Base-by-base conservation (phyloP, 2,113 vertebrate species). In the Odobenus rosmarus region DNA sequence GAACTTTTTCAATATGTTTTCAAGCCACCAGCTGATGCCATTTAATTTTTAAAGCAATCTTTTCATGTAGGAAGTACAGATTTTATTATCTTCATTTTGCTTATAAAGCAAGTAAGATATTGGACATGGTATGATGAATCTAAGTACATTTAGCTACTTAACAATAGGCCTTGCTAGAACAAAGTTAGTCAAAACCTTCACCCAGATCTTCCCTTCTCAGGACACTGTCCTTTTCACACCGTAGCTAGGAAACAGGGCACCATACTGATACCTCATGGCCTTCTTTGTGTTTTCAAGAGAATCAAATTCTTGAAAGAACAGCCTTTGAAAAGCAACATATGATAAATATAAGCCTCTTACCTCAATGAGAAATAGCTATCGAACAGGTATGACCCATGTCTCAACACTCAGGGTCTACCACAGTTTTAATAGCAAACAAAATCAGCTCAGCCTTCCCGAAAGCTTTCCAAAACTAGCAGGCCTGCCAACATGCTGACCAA, bases 1-100 rank as follows among this genome's bases (percentile, higher is more conserved):
- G 72, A 96, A 93, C 61, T 88, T 96, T 93, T 92, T 51, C 86
- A 92, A 51, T 31, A 26, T 93, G 26, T 88, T 96, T 96, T 86
- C 49, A 83, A 95, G 84, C 8, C 64, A 89, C 74, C 59, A 61
- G 24, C 55, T 84, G 83, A 97, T 57, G 49, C 80, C 31, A 90
- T 84, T 93, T 93, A 67, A 94, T 76, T 96, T 91, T 85, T 36
- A 64, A 87, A 82, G 42, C 2, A 76, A 82, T 36, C 42, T 85
- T 95, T 93, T 74, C 33, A 57, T 19, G 76, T 39, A 49, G 46
- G 71, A n/a, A 71, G 72, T 49, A 81, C 13, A 77, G 49, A 59
- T 90, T 93, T 90, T 85, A 90, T 69, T 79, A 59, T 80, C 23
- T 24, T 16, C 53, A 71, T 64, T 80, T 92, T 19, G 86, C 24